Evolutionary conservation across 2,797 vertebrate species (phyloP).

Genomic region (Sebastes paucispinis): DNA sequence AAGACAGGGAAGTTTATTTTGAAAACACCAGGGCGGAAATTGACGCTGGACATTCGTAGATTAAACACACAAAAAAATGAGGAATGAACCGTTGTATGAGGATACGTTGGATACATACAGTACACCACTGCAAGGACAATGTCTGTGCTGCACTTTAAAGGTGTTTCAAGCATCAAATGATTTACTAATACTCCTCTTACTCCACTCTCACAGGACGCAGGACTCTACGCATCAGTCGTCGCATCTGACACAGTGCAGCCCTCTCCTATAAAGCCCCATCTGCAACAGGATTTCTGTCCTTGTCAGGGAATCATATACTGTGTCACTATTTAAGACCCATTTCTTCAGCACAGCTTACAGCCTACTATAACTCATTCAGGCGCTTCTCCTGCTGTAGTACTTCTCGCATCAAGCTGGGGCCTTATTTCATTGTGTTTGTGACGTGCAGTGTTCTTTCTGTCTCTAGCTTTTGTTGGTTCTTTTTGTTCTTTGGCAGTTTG

Average conservation of each 20-base stretch:
- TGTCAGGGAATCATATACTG: slow-evolving; percentile 43
- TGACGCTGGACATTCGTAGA: no score
- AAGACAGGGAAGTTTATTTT: no score
- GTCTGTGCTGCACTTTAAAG: background rate
- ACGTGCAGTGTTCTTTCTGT: background rate
- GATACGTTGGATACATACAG: background rate
- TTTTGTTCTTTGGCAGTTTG: slow-evolving; percentile 6
- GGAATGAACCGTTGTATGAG: no score
- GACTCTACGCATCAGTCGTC: slow-evolving; percentile 21
- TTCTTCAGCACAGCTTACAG: slow-evolving; percentile 40
- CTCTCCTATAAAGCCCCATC: slow-evolving; percentile 33
- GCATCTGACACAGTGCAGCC: slow-evolving; percentile 45
- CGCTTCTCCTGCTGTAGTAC: background rate
- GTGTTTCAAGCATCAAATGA: slow-evolving; percentile 9
- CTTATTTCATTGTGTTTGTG: slow-evolving; percentile 15
- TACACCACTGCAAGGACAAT: background rate
- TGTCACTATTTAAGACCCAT: slow-evolving; percentile 56
- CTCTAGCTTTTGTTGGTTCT: background rate
- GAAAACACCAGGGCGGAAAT: no score
- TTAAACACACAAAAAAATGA: no score
- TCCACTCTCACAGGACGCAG: slow-evolving; percentile 6
- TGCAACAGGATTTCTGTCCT: slow-evolving; percentile 35
- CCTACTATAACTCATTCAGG: slow-evolving; percentile 51
- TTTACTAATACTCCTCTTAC: slow-evolving; percentile 11
- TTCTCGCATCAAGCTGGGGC: background rate